Base-by-base conservation (phyloP, 2,888 invertebrate genomes). In the Caenorhabditis parvicauda region DNA sequence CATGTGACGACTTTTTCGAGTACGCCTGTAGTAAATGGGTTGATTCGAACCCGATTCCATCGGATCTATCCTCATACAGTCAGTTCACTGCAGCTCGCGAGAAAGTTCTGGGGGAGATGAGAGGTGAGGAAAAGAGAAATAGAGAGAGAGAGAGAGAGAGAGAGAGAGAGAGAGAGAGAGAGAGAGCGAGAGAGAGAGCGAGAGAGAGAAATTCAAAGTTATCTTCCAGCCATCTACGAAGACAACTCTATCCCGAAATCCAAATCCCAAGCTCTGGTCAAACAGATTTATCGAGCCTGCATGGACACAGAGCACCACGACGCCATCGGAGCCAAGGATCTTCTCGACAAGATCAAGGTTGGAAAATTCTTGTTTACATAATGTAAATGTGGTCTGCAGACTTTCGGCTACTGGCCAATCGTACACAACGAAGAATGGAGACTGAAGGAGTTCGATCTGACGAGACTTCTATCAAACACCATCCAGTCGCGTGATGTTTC, bases 61-160 rank as follows among this genome's bases (percentile, higher is more conserved):
- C 64, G 42, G 75, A 77, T 49, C 58, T 75, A 46, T 73, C 72
- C 14, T 67, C 72, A 14, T 72, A 70, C 48, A 75, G 74, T 1
- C 75, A 72, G 46, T 77, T 77, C 59, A 64, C 70, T 21, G 74
- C 74, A 12, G 54, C 75, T 24, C 56, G 76, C n/a, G 74, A 78
- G 43, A 78, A 75, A 52, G 75, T 77, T 17, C 57, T 68, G 22
- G 59, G 53, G 21, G 75, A 77, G 55, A 74, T 74, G 73, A 57
- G 55, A 57, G 59, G 70, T 66, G 4, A 9, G 55, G 25, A 54
- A 54, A 32, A 12, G 9, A 12, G 35, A 12, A 12, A 12, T 14
- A 32, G 35, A 32, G 14, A 14, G 35, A 32, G 9, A 12, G 9
- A 32, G 9, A 32, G 35, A 32, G 35, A 32, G 9, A 12, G 5